Percentiles rank a stretch among this genome's conserved stretches.
phyloP scores from a whole-genome alignment of 2,888 invertebrate genomes.

The Esperia sulphurella region DNA sequence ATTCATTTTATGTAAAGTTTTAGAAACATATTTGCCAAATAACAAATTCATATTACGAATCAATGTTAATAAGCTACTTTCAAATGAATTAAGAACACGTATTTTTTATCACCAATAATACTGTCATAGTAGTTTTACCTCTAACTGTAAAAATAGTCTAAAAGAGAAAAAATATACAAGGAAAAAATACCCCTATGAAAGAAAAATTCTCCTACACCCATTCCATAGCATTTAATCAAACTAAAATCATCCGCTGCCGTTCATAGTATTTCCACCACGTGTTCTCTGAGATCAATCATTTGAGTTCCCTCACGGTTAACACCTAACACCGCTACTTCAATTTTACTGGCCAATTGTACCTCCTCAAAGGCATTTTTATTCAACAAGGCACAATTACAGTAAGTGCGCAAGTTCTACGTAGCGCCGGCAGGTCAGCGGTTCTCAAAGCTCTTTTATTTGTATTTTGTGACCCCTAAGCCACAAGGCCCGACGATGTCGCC shows the following conservation, averaged over 20 bases:
- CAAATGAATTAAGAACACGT: too few relatives aligned
- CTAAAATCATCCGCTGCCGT: constrained; percentile 28
- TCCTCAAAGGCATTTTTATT: constrained; percentile 30
- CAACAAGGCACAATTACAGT: constrained; percentile 49
- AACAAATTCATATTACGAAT: too few relatives aligned
- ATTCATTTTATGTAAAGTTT: too few relatives aligned
- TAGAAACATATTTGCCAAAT: too few relatives aligned
- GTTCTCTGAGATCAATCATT: constrained; percentile 40
- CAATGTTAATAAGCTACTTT: too few relatives aligned
- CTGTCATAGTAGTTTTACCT: too few relatives aligned
- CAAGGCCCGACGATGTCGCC: too few relatives aligned
- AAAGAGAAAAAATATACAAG: too few relatives aligned
- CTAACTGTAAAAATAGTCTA: too few relatives aligned
- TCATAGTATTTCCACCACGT: constrained; percentile 6
- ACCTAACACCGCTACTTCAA: constrained; percentile 17
- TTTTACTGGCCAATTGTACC: constrained; percentile 36
- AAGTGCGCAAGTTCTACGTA: constrained; percentile 48
- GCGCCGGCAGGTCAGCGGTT: constrained; percentile 16
- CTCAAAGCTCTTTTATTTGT: not conserved
- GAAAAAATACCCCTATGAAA: not conserved
- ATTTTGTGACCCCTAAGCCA: not conserved
- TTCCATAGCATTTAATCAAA: constrained; percentile 37
- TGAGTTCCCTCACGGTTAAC: constrained; percentile 9
- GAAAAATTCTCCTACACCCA: not conserved
- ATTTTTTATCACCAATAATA: too few relatives aligned